Conservation (phyloP, 2,888 invertebrate genomes). For the Tetrapedia diversipes region DNA sequence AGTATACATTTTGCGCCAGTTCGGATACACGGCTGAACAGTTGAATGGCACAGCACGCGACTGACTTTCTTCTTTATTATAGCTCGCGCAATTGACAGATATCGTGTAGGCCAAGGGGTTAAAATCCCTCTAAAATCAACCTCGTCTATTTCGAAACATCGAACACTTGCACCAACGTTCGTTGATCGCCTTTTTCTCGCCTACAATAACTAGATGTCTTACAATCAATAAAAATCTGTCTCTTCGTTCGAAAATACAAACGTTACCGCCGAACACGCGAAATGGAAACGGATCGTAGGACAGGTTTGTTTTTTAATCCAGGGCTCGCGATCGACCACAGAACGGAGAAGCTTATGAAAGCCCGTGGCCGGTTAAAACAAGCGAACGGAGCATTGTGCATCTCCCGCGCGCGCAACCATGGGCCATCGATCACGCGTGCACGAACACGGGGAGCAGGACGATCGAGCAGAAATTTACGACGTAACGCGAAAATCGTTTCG, state of each 20-base stretch:
- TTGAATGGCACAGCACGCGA: no score
- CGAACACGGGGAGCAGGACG: constrained; percentile 55
- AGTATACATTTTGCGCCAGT: no score
- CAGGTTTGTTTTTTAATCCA: constrained; percentile 61
- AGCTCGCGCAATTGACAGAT: no score
- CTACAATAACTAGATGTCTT: no score
- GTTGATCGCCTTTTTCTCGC: no score
- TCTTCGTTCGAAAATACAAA: background rate
- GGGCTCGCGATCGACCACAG: constrained; percentile 50
- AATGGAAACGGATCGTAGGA: constrained; percentile 43
- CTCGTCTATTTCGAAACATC: no score
- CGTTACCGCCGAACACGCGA: constrained; percentile 35
- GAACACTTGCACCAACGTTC: no score
- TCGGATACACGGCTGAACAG: no score
- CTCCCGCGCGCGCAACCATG: constrained; percentile 41
- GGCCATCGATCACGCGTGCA: constrained; percentile 64
- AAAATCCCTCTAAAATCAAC: no score
- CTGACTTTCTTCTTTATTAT: no score
- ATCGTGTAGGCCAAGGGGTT: no score
- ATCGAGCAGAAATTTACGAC: constrained; percentile 69
- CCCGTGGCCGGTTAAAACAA: constrained; percentile 56
- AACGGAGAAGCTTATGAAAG: constrained; percentile 53
- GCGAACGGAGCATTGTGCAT: constrained; percentile 26
- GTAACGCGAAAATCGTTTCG: constrained; percentile 74
- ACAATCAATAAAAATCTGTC: no score